A percentile compares a stretch with the other conserved stretches of the same genome.
Conservation (phyloP, 2,797 vertebrate species). For the Setipinna tenuifilis region DNA sequence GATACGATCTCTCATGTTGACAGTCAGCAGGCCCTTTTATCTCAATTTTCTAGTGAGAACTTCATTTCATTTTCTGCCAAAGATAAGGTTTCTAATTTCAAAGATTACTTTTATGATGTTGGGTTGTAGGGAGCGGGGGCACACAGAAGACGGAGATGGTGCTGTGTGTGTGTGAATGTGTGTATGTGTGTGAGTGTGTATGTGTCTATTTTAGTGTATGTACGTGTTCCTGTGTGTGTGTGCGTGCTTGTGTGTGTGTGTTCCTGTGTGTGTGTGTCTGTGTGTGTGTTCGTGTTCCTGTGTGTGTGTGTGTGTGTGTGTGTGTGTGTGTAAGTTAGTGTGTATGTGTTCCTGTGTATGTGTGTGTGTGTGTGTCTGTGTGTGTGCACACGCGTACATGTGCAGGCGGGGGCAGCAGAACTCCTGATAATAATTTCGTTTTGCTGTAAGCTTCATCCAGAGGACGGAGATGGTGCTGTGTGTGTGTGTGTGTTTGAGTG, state of each 20-base stretch:
- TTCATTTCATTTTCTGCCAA: conserved; percentile 64
- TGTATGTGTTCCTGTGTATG: neutral
- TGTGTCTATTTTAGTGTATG: neutral
- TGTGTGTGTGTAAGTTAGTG: neutral
- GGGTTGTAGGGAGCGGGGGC: conserved; percentile 35
- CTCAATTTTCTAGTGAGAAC: conserved; percentile 61
- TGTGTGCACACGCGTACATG: neutral
- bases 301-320: conserved; percentile 10
- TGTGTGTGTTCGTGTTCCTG: neutral
- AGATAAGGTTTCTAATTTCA: conserved; percentile 73
- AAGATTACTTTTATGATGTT: conserved; percentile 66
- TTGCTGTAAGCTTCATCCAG: neutral
- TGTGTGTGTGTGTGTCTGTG: conserved; percentile 13
- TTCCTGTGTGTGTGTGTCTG: neutral
- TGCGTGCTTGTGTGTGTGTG: neutral
- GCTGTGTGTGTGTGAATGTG: conserved; percentile 13
- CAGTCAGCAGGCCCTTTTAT: conserved; percentile 63
- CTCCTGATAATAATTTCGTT: conserved; percentile 6
- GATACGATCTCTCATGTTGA: conserved; percentile 66
- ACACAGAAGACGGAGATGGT: conserved; percentile 28
- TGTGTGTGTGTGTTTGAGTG: neutral
- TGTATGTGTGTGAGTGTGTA: neutral
- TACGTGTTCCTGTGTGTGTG: neutral
- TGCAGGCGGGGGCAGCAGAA: neutral
- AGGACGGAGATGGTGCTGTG: conserved; percentile 29